These are phyloP conservation scores for Pegoplata infirma DNA, from an alignment of 2,888 invertebrate species.

Conservation along the genomic window DNA sequence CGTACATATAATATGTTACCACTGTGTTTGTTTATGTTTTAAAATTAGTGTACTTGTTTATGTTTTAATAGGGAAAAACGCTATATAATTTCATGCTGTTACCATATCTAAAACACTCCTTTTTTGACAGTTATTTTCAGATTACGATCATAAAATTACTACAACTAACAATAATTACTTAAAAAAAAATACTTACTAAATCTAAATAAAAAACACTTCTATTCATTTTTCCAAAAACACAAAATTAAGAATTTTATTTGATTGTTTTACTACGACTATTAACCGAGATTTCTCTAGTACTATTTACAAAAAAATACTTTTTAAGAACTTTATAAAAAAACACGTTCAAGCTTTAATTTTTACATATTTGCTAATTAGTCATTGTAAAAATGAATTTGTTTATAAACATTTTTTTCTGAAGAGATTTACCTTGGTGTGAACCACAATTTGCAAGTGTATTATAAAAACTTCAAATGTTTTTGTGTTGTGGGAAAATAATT, in stretches of 20 bases:
- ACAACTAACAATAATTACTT: background rate
- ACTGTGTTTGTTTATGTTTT: no score
- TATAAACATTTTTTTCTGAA: background rate
- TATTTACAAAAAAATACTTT: background rate
- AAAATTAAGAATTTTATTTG: no score
- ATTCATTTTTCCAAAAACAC: no score
- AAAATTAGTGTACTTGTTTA: no score
- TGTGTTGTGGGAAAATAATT: no score
- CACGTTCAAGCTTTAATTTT: background rate
- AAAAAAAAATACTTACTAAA: background rate
- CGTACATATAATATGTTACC: no score
- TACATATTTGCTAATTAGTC: background rate
- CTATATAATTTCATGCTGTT: background rate
- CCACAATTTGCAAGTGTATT: no score
- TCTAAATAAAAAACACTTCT: background rate
- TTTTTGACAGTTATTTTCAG: background rate
- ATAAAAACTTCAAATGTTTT: no score
- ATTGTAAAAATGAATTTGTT: background rate
- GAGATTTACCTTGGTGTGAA: background rate
- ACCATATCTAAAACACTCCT: background rate
- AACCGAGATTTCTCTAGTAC: conserved; percentile 1
- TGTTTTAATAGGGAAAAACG: no score
- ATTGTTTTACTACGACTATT: background rate
- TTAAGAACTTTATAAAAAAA: background rate
- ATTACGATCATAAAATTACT: no score